Base-by-base conservation (phyloP, 2,797 vertebrate genomes). In the Acanthiza pusilla region DNA sequence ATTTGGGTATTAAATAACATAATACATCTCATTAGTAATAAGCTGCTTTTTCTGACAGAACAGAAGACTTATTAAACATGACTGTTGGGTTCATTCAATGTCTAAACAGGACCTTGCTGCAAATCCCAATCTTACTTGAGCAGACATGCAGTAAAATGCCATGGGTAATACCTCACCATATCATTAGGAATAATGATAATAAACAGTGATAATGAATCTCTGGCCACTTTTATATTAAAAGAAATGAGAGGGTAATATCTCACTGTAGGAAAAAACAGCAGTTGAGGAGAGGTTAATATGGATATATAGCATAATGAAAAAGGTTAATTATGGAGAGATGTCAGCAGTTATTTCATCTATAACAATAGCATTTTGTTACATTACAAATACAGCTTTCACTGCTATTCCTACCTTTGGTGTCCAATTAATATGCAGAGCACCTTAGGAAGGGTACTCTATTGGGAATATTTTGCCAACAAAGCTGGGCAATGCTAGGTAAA, bases 1-100 rank as follows among this genome's bases (percentile, higher is more conserved):
- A 82, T 91, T 92, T 86, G 78, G 71, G 79, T 58, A 96, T 87
- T 93, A 91, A 81, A 88, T 62, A 96, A 72, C 89, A 89, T 68
- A 91, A 70, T 93, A 95, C 93, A 88, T 96, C 86, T 94, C 88
- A 81, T 92, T 85, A 94, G 84, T 89, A 83, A 89, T 91, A 94
- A 96, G 90, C 63, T 90, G 43, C 67, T 83, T 91, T 93, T 85
- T 54, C 94, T 89, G 70, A 94, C 93, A 53, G 91, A 88, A 74
- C 71, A 47, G 42, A 82, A 94, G 72, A 79, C 40, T 95, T 95
- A 80, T 36, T 94, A 94, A 95, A 86, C 53, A 84, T 43, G 68
- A 89, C 60, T 93, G 63, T 66, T 94, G 61, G 16, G 51, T 94
- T 96, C 88, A 66, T 81, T 93, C 77, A 50, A 3, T 70, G 66